Conservation (phyloP, 2,888 invertebrate genomes). For the Tolmerus cingulatus region DNA sequence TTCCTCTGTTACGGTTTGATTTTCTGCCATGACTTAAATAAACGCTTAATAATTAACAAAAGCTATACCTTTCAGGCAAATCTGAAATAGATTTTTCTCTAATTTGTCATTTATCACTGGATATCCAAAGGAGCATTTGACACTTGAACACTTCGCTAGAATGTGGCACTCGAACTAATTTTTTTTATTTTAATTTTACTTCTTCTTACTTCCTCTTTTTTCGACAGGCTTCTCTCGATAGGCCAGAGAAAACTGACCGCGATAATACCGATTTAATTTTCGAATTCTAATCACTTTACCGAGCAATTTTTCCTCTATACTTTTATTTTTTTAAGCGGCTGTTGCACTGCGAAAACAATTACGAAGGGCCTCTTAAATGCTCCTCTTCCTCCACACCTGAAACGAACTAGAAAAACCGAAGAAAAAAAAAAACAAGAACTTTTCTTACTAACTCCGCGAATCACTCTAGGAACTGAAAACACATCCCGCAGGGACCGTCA, state of each 20-base stretch:
- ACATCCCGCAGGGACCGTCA: neutral
- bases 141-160: slow-evolving; percentile 11
- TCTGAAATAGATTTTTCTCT: neutral
- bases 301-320: neutral
- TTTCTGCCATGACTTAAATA: slow-evolving; percentile 35
- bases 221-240: neutral
- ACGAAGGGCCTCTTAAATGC: neutral
- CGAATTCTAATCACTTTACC: neutral
- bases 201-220: neutral
- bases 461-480: slow-evolving; percentile 1
- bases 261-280: neutral
- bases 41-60: slow-evolving; percentile 3
- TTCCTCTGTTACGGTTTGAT: slow-evolving; percentile 37
- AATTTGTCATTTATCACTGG: slow-evolving; percentile 18
- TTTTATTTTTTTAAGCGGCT: neutral
- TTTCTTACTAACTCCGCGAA: neutral
- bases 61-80: neutral
- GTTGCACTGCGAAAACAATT: neutral
- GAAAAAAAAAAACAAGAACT: neutral
- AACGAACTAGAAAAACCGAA: slow-evolving; percentile 4
- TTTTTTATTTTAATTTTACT: too few species aligned
- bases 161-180: neutral
- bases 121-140: slow-evolving; percentile 32
- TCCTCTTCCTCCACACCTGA: neutral
- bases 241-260: neutral